Evolutionary conservation across 1,140 invertebrate genomes (phyloP).

Genomic region (Babylonia areolata): DNA sequence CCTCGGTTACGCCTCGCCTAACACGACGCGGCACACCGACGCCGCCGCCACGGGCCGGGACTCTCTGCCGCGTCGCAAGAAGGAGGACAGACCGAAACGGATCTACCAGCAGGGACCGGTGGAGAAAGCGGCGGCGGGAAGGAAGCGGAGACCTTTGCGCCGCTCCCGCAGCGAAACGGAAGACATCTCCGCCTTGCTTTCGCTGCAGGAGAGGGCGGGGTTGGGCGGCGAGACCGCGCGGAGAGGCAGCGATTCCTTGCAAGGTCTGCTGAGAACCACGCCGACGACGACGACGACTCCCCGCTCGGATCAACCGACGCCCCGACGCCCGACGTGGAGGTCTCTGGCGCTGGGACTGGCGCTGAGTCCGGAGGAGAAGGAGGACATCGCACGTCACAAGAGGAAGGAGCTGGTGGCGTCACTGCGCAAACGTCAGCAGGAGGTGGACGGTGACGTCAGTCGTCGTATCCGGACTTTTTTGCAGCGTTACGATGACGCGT

Average conservation of each 20-base stretch:
- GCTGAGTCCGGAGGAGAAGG: not conserved
- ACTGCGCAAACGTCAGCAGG: constrained; percentile 22
- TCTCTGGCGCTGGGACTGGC: constrained; percentile 6
- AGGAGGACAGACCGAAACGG: not conserved
- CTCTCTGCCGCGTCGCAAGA: not conserved
- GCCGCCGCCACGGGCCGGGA: not conserved
- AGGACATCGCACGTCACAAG: constrained; percentile 17
- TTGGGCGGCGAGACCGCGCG: too few relatives aligned
- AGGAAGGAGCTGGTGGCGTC: constrained; percentile 23
- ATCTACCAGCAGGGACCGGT: not conserved
- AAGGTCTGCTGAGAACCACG: not conserved
- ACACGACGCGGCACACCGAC: not conserved
- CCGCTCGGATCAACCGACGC: not conserved
- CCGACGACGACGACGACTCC: not conserved
- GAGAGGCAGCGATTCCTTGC: not conserved
- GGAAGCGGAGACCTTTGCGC: not conserved
- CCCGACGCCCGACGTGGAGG: not conserved
- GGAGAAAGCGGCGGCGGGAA: not conserved
- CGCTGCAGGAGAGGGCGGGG: not conserved
- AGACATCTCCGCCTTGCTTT: not conserved
- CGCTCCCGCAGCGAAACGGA: not conserved
- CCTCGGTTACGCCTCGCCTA: not conserved
- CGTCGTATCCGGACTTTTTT: constrained; percentile 17
- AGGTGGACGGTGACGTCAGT: constrained; percentile 26
- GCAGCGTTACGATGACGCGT: not conserved